Evolutionary conservation across 1,140 invertebrate species (phyloP).

Genomic region (Eupristina koningsbergeri): DNA sequence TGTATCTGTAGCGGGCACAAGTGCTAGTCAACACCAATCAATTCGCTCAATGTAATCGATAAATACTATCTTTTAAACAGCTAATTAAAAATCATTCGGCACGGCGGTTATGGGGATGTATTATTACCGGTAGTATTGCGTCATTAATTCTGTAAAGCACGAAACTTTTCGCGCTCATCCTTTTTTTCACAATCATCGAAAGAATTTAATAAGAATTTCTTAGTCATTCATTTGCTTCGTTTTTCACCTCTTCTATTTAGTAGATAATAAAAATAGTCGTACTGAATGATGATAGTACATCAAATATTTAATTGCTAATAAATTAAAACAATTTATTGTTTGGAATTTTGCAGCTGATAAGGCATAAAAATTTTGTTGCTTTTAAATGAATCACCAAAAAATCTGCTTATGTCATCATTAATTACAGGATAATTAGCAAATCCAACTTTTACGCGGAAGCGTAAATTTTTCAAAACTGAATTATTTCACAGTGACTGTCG

Average conservation of each 20-base stretch:
- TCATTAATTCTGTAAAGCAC: conserved; percentile 2
- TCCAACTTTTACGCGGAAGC: background rate
- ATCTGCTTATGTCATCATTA: background rate
- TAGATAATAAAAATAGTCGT: background rate
- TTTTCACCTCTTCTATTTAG: background rate
- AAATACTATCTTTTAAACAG: background rate
- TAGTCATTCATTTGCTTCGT: background rate
- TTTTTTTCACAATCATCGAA: background rate
- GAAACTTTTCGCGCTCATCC: background rate
- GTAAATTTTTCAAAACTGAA: background rate
- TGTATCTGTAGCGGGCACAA: background rate
- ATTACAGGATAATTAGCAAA: background rate
- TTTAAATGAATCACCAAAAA: background rate
- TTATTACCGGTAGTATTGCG: background rate
- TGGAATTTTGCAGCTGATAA: background rate
- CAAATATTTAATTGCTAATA: background rate
- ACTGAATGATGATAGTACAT: background rate
- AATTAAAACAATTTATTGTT: background rate
- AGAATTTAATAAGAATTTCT: background rate
- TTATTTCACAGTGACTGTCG: background rate
- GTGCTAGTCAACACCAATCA: background rate
- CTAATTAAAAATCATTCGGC: background rate
- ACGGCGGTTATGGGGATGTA: too few species aligned
- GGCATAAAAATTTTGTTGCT: background rate
- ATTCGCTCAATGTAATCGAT: background rate